A percentile compares a stretch with the other conserved stretches of the same genome.
Evolutionary conservation across 2,113 vertebrate genomes (phyloP).

Genomic region (Colossoma macropomum): DNA sequence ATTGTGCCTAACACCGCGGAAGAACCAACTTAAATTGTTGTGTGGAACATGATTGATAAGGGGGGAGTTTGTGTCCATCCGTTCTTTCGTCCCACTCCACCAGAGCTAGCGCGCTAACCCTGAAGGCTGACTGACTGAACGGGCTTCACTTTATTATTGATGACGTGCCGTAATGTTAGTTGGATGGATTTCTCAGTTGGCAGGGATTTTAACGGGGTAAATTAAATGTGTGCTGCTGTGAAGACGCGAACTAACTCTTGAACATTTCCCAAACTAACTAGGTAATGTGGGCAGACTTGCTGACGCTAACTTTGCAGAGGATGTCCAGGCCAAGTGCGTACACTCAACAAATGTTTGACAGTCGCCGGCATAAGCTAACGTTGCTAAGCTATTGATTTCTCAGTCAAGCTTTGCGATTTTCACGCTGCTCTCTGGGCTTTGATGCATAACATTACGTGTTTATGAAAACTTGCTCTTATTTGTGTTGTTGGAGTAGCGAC

Average conservation of each 20-base stretch:
- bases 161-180: neutral
- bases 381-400: neutral
- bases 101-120: neutral
- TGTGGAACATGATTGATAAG: slow-evolving; percentile 14
- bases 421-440: neutral
- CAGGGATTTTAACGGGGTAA: too few species aligned
- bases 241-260: neutral
- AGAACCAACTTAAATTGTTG: slow-evolving; percentile 26
- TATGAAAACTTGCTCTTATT: neutral
- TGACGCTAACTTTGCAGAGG: neutral
- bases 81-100: slow-evolving; percentile 16
- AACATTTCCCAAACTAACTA: neutral
- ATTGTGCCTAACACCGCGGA: neutral
- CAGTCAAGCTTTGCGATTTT: neutral
- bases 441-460: neutral
- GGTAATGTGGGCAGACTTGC: neutral
- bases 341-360: slow-evolving; percentile 25
- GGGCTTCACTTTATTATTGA: neutral
- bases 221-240: too few species aligned
- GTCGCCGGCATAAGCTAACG: neutral
- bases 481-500: neutral
- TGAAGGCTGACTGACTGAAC: neutral
- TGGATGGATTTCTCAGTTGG: neutral
- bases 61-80: slow-evolving; percentile 36
- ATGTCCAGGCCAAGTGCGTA: slow-evolving; percentile 2